Percentiles rank a stretch among this genome's conserved stretches.
Evolutionary conservation across 2,113 vertebrate species (phyloP).

Genomic region (Pterocles gutturalis): DNA sequence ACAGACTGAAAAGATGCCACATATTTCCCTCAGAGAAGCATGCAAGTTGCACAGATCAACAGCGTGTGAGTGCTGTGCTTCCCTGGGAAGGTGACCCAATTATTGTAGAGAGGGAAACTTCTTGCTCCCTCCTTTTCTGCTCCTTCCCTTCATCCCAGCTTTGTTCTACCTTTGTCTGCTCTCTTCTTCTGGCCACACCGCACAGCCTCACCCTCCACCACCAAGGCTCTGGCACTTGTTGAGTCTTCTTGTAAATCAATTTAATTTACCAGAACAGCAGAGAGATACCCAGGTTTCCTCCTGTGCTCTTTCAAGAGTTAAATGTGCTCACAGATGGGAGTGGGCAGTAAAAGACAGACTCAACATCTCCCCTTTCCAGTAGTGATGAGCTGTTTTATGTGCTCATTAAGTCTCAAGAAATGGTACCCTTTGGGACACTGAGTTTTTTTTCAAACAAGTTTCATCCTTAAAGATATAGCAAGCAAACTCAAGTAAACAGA

Average conservation of each 20-base stretch:
- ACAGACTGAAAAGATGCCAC: not conserved
- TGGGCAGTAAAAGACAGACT: not conserved
- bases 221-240: not conserved
- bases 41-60: not conserved
- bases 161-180: not conserved
- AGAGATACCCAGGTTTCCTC: not conserved
- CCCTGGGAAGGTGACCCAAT: not conserved
- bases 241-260: not conserved
- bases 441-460: not conserved
- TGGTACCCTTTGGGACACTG: not conserved
- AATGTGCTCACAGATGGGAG: constrained; percentile 18
- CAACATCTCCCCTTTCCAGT: not conserved
- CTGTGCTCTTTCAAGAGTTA: constrained; percentile 33
- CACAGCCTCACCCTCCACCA: not conserved
- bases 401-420: constrained; percentile 17
- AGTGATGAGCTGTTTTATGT: not conserved
- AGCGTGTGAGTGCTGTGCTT: not conserved
- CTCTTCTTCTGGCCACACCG: not conserved
- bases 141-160: not conserved
- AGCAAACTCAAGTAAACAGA: not conserved
- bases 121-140: not conserved
- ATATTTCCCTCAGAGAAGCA: not conserved
- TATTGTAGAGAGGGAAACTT: not conserved
- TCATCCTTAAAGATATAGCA: not conserved
- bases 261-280: not conserved